Base-by-base conservation (phyloP, 2,113 vertebrate genomes). In the Pluvialis apricaria region DNA sequence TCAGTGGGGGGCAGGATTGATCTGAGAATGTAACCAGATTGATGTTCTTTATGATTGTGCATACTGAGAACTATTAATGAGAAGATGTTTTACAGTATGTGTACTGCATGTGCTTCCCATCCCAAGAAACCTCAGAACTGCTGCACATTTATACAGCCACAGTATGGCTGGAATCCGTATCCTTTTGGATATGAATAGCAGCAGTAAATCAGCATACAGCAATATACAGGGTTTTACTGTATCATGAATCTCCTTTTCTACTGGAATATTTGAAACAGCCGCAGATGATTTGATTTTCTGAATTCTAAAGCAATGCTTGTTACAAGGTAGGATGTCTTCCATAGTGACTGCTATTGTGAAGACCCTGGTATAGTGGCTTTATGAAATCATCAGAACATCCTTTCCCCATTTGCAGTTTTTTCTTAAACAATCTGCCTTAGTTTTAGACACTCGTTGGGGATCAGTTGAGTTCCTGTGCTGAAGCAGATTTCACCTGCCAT, bases 31-130 rank as follows among this genome's bases (percentile, higher is more conserved):
- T 36, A 79, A 93, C 26, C 5, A 92, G 60, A 88, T 57, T 93
- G 65, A 93, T 94, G 47, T 91, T 91, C 36, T 93, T 94, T 95
- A 82, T 91, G 88, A 88, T 64, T 92, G 83, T 93, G 65, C 92
- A 70, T 81, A 94, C 45, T 66, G 94, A 88, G 72, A n/a, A 84
- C 44, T 44, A 96, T 93, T 80, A 92, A 95, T 90, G 68, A 96
- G 68, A 95, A 81, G n/a, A 60, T 52, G 83, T 84, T 96, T 96
- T 94, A 92, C 36, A 57, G 34, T 26, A 34, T 81, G 44, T 70
- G 32, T 73, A 55, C 51, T 66, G n/a, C 60, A 25, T 90, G 76
- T 71, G 21, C 52, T 86, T 86, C 57, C 55, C 38, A 78, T 64
- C 55, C 58, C 51, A 44, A 81, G 82, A 81, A 93, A 78, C 29